Evolutionary conservation across 2,797 vertebrate genomes (phyloP).

Genomic region (Syncerus caffer): DNA sequence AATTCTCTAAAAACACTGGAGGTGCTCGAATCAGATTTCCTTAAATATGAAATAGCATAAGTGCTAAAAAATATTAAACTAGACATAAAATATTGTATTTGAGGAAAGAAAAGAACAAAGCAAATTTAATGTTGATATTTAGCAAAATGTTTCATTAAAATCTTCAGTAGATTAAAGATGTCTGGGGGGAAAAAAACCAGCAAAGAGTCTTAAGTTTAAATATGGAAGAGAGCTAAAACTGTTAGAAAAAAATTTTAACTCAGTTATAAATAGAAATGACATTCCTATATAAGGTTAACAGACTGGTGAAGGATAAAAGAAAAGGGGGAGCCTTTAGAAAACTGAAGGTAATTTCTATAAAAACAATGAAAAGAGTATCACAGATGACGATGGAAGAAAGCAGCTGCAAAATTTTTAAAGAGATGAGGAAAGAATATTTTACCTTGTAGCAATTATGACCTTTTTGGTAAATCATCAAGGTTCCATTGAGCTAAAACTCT

Average conservation of each 20-base stretch:
- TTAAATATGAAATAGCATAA: constrained; percentile 17
- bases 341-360: constrained; percentile 57
- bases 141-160: constrained; percentile 44
- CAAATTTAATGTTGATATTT: constrained; percentile 42
- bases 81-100: neutral
- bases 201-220: constrained; percentile 48
- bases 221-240: constrained; percentile 44
- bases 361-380: constrained; percentile 46
- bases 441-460: constrained; percentile 42
- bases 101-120: neutral
- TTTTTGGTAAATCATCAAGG: constrained; percentile 47
- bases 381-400: constrained; percentile 52
- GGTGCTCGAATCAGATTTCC: neutral
- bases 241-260: constrained; percentile 54
- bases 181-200: neutral
- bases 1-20: constrained; percentile 44
- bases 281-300: constrained; percentile 70
- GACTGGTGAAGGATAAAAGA: constrained; percentile 45
- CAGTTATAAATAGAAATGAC: constrained; percentile 67
- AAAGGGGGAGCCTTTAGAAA: constrained; percentile 49
- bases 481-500: constrained; percentile 51
- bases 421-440: constrained; percentile 54
- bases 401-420: constrained; percentile 48
- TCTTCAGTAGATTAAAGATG: constrained; percentile 26
- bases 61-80: constrained; percentile 51